Percentiles rank a stretch among this genome's conserved stretches.
Evolutionary conservation across 2,113 vertebrate species (phyloP).

Genomic region (Neofelis nebulosa): DNA sequence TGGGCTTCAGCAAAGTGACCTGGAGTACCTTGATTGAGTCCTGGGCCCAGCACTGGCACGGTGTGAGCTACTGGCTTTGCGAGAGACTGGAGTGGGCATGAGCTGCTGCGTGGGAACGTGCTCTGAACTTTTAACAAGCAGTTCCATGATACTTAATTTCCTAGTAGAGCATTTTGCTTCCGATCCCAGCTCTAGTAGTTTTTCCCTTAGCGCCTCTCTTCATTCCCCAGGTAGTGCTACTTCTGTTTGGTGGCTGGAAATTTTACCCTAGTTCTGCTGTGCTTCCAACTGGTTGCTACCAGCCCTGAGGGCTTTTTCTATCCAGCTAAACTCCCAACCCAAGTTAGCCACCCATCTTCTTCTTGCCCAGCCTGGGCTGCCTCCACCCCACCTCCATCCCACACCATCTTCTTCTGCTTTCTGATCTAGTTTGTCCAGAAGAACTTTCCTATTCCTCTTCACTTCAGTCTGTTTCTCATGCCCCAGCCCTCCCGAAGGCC

Average conservation of each 20-base stretch:
- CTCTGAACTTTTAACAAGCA: constrained; percentile 33
- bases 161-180: neutral
- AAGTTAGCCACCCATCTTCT: neutral
- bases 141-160: constrained; percentile 1
- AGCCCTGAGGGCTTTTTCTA: neutral
- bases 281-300: neutral
- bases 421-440: neutral
- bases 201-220: neutral
- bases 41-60: neutral
- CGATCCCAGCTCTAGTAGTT: neutral
- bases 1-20: neutral
- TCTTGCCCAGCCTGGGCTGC: neutral
- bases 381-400: neutral
- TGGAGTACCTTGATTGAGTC: neutral
- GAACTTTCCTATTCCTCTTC: neutral
- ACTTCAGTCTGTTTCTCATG: neutral
- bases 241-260: neutral
- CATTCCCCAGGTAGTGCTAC: neutral
- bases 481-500: neutral
- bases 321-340: neutral
- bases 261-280: neutral
- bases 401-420: neutral
- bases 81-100: neutral
- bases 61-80: neutral
- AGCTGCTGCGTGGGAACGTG: neutral